Conservation (phyloP, 2,797 vertebrate species). For the Pampus argenteus region DNA sequence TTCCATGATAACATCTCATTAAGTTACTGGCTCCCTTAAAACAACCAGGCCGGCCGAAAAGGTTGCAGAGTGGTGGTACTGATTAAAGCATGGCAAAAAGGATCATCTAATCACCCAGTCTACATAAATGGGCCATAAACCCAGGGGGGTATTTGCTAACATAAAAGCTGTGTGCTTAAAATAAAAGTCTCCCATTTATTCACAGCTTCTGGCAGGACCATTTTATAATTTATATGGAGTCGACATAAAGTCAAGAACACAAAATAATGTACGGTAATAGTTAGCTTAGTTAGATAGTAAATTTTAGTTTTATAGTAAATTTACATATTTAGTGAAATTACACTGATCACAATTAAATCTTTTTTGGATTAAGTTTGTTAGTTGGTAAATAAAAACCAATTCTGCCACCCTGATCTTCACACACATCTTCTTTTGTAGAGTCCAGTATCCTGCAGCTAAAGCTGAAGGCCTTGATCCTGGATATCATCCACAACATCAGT, state of each 20-base stretch:
- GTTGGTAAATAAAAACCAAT: constrained; percentile 1
- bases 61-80: constrained; percentile 40
- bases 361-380: not conserved
- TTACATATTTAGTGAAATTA: not conserved
- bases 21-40: constrained; percentile 43
- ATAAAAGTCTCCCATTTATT: not conserved
- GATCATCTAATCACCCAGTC: constrained; percentile 60
- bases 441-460: constrained; percentile 91
- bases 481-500: constrained; percentile 96
- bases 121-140: constrained; percentile 60
- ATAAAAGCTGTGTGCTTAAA: constrained; percentile 12
- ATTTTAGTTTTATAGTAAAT: not conserved
- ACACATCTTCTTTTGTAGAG: constrained; percentile 80
- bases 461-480: constrained; percentile 95
- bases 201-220: not conserved
- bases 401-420: not conserved
- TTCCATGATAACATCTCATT: constrained; percentile 40
- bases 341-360: not conserved
- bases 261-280: not conserved
- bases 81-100: constrained; percentile 60
- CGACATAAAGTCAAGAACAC: not conserved
- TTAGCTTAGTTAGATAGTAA: not conserved
- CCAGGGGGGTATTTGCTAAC: constrained; percentile 13
- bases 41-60: constrained; percentile 39
- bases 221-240: not conserved